phyloP scores from a whole-genome alignment of 2,113 vertebrate species.

The Gambusia holbrooki region DNA sequence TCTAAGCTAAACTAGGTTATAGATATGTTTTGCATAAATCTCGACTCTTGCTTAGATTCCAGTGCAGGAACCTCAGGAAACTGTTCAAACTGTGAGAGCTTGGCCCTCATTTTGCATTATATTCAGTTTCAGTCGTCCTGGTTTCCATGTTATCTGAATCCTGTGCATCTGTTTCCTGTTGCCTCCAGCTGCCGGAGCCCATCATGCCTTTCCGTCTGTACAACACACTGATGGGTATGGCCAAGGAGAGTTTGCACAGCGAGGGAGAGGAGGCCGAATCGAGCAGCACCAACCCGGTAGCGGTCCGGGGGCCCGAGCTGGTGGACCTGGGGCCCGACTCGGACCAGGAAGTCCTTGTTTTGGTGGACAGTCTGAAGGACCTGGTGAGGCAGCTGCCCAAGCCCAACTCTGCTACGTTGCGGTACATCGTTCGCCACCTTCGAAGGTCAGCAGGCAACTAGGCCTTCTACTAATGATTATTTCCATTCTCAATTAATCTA shows the following conservation, averaged over 20 bases:
- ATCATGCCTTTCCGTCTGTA: conserved; percentile 91
- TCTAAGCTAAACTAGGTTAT: not conserved
- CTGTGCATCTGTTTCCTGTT: not conserved
- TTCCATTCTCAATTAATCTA: too few species aligned
- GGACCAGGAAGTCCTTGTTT: conserved; percentile 72
- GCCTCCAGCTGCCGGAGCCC: conserved; percentile 90
- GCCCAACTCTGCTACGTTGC: conserved; percentile 85
- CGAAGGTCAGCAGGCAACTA: conserved; percentile 79
- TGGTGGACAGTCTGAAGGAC: conserved; percentile 85
- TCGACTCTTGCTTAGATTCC: too few species aligned
- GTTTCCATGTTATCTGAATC: not conserved
- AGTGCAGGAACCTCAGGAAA: too few species aligned
- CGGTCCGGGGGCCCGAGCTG: conserved; percentile 74
- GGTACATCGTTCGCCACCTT: conserved; percentile 88
- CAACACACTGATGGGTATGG: conserved; percentile 92
- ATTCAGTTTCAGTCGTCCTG: not conserved
- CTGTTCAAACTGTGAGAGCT: not conserved
- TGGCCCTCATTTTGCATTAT: not conserved
- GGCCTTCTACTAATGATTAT: too few species aligned
- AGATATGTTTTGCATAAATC: not conserved
- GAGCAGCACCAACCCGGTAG: not conserved
- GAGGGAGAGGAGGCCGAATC: conserved; percentile 67
- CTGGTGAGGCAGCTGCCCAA: conserved; percentile 85
- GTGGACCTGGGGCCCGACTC: conserved; percentile 79
- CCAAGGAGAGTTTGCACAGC: conserved; percentile 90